Base-by-base conservation (phyloP, 2,797 vertebrate genomes). In the Tauraco hartlaubi region DNA sequence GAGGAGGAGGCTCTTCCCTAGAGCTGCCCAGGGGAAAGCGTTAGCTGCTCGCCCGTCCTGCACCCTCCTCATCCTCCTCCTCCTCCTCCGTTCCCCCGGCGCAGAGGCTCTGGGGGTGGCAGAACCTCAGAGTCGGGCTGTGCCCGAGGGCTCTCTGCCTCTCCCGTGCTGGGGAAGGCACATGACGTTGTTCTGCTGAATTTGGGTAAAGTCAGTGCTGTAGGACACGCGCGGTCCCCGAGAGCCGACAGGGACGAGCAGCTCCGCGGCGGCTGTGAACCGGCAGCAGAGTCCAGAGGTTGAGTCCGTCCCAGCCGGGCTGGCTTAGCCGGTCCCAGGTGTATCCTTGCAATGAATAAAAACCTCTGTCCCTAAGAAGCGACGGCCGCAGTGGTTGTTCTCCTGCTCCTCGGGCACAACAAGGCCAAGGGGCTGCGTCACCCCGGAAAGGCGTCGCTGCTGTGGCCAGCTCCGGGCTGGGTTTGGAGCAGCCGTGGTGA, bases 141-240 rank as follows among this genome's bases (percentile, higher is more conserved):
- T 63, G 44, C 29, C 39, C 0, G 0, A n/a, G 67, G 49, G 37
- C 26, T 82, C 13, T 28, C 46, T 62, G 81, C 51, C 9, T 76
- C 41, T 83, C 61, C 59, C 1, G 0, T n/a, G 15, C n/a, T 7
- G 4, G 39, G 23, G 35, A 69, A 90, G 37, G 52, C 14, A 9
- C 0, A 0, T 49, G 1, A 7, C 39, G 16, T 29, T 2, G 2
- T 62, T 62, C 74, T 51, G 82, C 29, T 72, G 73, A 56, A 71
- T n/a, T 3, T 37, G 51, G 78, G 35, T 68, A 12, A 62, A 19
- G 26, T 15, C 4, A 13, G 31, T 6, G 55, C 54, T 73, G 67
- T 12, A 9, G 52, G 84, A 63, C 44, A 17, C 0, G 0, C 5
- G 14, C 0, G 3, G n/a, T n/a, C 13, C 51, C 21, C 2, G 1